Base-by-base conservation (phyloP, 2,888 invertebrate species). In the Esperia sulphurella region DNA sequence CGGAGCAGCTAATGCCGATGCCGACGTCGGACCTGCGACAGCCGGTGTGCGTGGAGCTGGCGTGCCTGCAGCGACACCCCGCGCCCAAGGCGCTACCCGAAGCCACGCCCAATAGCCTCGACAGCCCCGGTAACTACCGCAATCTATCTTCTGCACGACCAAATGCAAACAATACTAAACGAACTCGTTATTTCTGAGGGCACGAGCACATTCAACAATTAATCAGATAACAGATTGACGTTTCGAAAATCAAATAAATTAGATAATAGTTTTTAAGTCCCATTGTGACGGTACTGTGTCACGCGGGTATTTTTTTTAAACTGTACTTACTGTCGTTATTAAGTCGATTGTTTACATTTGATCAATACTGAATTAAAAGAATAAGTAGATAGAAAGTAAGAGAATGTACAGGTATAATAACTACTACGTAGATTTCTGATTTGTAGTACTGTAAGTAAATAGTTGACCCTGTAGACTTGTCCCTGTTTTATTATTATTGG, bases 1-100 rank as follows among this genome's bases (percentile, higher is more conserved):
- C 96, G 52, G 96, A 96, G 90, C 95, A 95, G 78, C 91, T 96
- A 69, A 96, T 96, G 94, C 95, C 96, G 56, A 92, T 95, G 84
- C 90, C 95, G 52, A 96, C 96, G 54, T 95, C 95, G 66, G 96
- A 96, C 83, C 93, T 95, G 82, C 93, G 94, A 58, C 94, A 94
- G 73, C 95, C 95, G 41, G 93, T 96, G 61, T 95, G 95, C 77
- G 92, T 95, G 64, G 96, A 96, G 83, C 92, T 96, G 91, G 93
- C 93, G 60, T 91, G 92, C 55, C 76, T 95, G 58, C 90, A 91
- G 65, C 84, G 91, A n/a, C 91, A 91, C 57, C 80, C 88, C 29
- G 91, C 91, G 58, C 90, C 91, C 43, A 79, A 76, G 51, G 89
- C 90, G 0, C 63, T 89, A 54, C 90, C 90, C 4, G 90, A 90